These are phyloP conservation scores for Lepidochrysops patricia DNA, from an alignment of 2,888 invertebrate genomes.

Conservation along the genomic window DNA sequence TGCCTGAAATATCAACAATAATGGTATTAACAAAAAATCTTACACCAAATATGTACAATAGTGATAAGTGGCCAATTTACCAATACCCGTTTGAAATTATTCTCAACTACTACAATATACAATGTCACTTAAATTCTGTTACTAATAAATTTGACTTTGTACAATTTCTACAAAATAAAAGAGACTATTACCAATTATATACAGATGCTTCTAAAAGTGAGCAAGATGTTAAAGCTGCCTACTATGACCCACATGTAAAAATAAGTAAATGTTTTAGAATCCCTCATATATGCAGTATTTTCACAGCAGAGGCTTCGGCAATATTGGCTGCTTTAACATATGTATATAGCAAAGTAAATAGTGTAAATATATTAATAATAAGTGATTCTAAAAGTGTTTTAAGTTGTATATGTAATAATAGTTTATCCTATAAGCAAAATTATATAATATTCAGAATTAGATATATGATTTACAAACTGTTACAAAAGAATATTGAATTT, in stretches of 20 bases:
- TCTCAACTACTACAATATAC: not conserved
- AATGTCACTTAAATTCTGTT: not conserved
- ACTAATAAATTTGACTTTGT: not conserved
- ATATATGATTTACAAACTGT: not conserved
- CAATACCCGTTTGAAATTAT: not conserved
- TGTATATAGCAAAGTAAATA: not conserved
- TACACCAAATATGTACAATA: not conserved
- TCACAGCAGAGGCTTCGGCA: conserved; percentile 15
- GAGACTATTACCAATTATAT: not conserved
- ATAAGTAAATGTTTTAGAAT: conserved; percentile 7
- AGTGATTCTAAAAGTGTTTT: conserved; percentile 19
- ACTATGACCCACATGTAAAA: conserved; percentile 13
- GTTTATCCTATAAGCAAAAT: conserved; percentile 12
- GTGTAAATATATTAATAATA: conserved; percentile 16
- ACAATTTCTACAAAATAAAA: not conserved
- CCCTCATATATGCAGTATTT: conserved; percentile 9
- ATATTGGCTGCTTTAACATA: conserved; percentile 11
- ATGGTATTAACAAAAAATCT: not conserved
- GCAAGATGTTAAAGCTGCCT: conserved; percentile 11
- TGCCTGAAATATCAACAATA: not conserved
- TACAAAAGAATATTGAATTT: conserved; percentile 6
- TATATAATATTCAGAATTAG: conserved; percentile 15
- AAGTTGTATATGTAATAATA: conserved; percentile 9
- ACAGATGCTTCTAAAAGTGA: conserved; percentile 8
- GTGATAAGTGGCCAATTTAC: not conserved